phyloP scores from a whole-genome alignment of 2,113 vertebrate species.

The Epinephelus fuscoguttatus region DNA sequence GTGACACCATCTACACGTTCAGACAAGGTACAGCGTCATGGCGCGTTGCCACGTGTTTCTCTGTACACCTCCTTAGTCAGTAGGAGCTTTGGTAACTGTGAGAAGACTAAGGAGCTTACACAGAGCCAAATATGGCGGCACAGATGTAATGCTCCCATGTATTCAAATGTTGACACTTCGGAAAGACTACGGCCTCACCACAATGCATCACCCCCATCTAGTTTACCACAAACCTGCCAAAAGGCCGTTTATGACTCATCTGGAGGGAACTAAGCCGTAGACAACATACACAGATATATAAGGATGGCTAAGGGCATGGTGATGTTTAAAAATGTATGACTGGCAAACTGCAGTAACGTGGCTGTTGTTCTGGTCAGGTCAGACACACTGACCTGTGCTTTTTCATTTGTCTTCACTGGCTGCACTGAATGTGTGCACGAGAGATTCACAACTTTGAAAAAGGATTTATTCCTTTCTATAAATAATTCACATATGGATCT shows the following conservation, averaged over 20 bases:
- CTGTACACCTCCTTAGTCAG: neutral
- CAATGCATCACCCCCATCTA: neutral
- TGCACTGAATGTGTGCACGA: neutral
- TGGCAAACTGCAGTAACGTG: constrained; percentile 53
- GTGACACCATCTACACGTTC: constrained; percentile 93
- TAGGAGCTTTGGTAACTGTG: neutral
- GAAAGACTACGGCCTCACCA: constrained; percentile 5
- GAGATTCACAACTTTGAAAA: constrained; percentile 21
- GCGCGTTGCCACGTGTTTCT: neutral
- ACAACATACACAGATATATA: constrained; percentile 16
- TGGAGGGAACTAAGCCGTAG: constrained; percentile 9
- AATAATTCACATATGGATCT: constrained; percentile 50
- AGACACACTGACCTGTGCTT: constrained; percentile 32
- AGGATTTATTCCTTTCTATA: constrained; percentile 39
- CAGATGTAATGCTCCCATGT: neutral
- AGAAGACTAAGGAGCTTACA: neutral
- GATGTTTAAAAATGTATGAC: constrained; percentile 72
- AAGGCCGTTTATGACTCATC: constrained; percentile 54
- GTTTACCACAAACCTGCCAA: constrained; percentile 5
- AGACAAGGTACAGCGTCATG: constrained; percentile 88
- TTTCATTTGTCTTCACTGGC: neutral
- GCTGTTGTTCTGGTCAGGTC: constrained; percentile 51
- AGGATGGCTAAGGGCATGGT: constrained; percentile 29
- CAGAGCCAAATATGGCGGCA: neutral
- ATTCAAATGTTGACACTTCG: neutral